Evolutionary conservation across 2,888 invertebrate genomes (phyloP), one percentile per base, ranked within the genome.

Genomic region (Epinotia bilunana): DNA sequence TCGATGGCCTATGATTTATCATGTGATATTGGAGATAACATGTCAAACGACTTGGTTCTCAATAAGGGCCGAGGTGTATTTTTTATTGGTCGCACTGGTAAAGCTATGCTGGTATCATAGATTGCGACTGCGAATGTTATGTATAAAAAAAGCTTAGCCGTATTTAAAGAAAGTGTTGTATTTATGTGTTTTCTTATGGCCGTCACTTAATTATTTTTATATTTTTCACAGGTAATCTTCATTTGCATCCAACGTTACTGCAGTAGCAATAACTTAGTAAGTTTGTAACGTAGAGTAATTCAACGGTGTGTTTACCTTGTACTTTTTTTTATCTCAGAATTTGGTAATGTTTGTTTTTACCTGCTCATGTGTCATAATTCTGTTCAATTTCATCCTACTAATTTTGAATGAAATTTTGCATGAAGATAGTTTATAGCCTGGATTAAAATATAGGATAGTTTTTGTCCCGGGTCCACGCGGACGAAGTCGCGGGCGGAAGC

Each of bases 1-100:
- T 69, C 68, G 58, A 46, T 69, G 68, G 68, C 68, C 68, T 43
- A 69, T 43, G 68, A 69, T 69, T 69, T 69, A 69, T 60, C 68
- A 69, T 69, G 20, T 23, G 68, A 69, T 69, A 69, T 69, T 46
- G 68, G 68, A 69, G 58, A 68, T 43, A 68, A 58, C 57, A 68
- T 46, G 68, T 58, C 68, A 69, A 69, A 69, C 68, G 58, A 43
- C 68, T 69, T 28, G 9, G 68, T 46, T 58, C 68, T 69, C 68
- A 43, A 69, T 69, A 69, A 58, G 58, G 58, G 9, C 16, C 20
- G 68, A 16, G 5, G 68, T 16, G 68, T 39, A 55, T 39, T 58
- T 69, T 69, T 69, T 69, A 69, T 60, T 58, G 43, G 57, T 43
- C 20, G 55, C 55, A n/a, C 53, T 39, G 18, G 57, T 58, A 69